Conservation (phyloP, 2,113 vertebrate species). For the Oreochromis tanganicae region DNA sequence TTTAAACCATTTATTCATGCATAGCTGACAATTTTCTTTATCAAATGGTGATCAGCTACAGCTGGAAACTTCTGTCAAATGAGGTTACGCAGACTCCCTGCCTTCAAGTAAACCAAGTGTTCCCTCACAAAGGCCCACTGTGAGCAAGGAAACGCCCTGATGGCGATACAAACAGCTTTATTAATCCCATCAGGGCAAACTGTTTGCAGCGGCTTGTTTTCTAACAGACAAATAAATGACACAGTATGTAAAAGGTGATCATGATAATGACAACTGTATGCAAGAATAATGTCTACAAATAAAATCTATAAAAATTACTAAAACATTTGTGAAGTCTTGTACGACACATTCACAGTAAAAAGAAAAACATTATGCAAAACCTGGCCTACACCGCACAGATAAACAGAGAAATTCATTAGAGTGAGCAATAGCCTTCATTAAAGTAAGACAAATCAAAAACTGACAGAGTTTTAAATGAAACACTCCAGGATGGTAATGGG, state of each 20-base stretch:
- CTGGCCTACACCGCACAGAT: neutral
- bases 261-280: neutral
- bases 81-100: neutral
- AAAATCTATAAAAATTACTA: neutral
- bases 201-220: neutral
- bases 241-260: neutral
- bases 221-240: neutral
- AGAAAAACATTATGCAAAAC: neutral
- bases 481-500: neutral
- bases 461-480: neutral
- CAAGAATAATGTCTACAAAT: neutral
- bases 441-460: neutral
- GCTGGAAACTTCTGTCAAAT: neutral
- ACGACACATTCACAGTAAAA: neutral
- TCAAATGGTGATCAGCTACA: neutral
- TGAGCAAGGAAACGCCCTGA: neutral
- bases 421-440: neutral
- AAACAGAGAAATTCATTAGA: neutral
- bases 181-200: neutral
- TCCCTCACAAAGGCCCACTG: neutral
- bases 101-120: neutral
- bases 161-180: neutral
- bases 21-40: neutral
- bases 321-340: neutral
- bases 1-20: neutral